Conservation (phyloP, 2,113 vertebrate genomes). For the Chaetura pelagica region DNA sequence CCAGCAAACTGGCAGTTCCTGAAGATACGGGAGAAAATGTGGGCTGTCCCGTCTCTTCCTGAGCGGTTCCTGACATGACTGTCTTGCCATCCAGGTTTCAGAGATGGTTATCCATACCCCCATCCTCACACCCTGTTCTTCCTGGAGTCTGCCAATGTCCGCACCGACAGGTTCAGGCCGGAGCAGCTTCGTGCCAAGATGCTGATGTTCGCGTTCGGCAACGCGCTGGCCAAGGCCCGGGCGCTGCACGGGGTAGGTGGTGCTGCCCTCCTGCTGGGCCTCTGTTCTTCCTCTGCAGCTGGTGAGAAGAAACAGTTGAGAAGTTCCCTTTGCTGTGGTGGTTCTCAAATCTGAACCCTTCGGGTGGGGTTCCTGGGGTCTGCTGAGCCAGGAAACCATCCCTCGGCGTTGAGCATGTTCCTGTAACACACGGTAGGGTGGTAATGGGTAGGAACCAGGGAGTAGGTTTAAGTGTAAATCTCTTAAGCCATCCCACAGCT, state of each 20-base stretch:
- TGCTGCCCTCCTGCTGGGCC: neutral
- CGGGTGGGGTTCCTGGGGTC: neutral
- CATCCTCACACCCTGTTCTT: constrained; percentile 89
- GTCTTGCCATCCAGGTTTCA: constrained; percentile 79
- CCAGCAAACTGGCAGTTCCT: neutral
- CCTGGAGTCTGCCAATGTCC: constrained; percentile 64
- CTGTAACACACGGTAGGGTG: neutral
- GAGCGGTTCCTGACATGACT: neutral
- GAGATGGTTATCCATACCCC: constrained; percentile 78
- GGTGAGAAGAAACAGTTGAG: neutral
- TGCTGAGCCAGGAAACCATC: neutral
- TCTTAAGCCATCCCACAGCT: neutral
- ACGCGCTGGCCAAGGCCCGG: constrained; percentile 83
- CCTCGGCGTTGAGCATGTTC: rapidly evolving
- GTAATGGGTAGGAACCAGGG: neutral
- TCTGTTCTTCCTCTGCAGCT: neutral
- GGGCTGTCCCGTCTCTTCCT: neutral
- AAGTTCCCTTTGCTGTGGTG: neutral
- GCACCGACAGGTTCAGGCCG: constrained; percentile 64
- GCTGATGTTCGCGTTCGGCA: constrained; percentile 89
- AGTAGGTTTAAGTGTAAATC: neutral
- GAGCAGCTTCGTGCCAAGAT: constrained; percentile 87
- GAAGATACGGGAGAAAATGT: neutral
- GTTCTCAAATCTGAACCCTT: neutral
- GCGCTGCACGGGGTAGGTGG: constrained; percentile 81